Evolutionary conservation across 2,888 invertebrate species (phyloP).

Genomic region (Biston betularia): DNA sequence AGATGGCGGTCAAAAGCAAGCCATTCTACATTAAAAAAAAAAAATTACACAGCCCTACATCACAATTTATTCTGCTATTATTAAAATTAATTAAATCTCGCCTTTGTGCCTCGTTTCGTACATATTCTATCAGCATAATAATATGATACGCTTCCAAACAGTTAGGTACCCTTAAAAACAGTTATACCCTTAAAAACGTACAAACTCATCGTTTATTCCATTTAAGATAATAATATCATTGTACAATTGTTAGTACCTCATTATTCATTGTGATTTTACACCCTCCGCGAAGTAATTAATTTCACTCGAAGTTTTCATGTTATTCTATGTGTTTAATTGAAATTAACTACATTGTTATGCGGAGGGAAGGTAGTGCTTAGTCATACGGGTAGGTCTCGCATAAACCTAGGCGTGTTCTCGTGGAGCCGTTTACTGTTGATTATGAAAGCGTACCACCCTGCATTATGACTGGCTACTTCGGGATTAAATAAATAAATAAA

Average conservation of each 20-base stretch:
- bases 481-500: too few relatives aligned
- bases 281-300: conserved; percentile 32
- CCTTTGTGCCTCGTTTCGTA: too few relatives aligned
- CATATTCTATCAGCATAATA: too few relatives aligned
- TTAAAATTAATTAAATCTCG: too few relatives aligned
- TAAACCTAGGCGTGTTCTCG: conserved; percentile 3
- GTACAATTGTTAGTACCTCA: conserved; percentile 20
- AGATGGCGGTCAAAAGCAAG: too few relatives aligned
- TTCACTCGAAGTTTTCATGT: conserved; percentile 3
- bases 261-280: conserved; percentile 33
- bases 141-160: too few relatives aligned
- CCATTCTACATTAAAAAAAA: too few relatives aligned
- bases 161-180: too few relatives aligned
- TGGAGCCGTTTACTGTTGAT: not conserved
- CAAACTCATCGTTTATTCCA: conserved; percentile 13
- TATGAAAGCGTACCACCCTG: not conserved
- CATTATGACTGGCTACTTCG: not conserved
- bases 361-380: conserved; percentile 4
- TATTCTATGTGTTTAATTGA: not conserved
- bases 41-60: too few relatives aligned
- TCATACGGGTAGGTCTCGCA: conserved; percentile 6
- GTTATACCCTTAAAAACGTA: not conserved
- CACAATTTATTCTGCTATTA: too few relatives aligned
- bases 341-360: conserved; percentile 5
- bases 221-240: not conserved